Percentiles rank a stretch among this genome's conserved stretches.
phyloP scores from a whole-genome alignment of 2,797 vertebrate genomes.

The Malurus splendens region DNA sequence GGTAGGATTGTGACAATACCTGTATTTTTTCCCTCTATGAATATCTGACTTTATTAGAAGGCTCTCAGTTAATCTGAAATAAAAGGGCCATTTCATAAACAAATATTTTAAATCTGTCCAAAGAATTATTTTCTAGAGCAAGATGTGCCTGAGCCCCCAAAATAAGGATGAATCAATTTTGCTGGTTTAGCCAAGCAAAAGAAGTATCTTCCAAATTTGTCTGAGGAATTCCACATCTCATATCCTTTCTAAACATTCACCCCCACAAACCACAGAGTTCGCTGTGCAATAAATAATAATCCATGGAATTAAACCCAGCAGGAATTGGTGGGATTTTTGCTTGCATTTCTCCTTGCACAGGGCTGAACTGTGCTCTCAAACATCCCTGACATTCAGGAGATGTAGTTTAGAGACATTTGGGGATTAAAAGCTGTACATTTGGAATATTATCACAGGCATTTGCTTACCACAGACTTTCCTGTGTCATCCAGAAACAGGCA shows the following conservation, averaged over 20 bases:
- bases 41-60: neutral
- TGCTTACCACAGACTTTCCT: neutral
- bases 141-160: neutral
- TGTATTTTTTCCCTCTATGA: accelerated
- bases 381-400: neutral
- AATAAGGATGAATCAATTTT: neutral
- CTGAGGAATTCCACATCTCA: neutral
- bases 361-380: neutral
- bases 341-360: neutral
- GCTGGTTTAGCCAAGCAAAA: neutral
- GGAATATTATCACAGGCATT: neutral
- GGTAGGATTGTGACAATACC: neutral
- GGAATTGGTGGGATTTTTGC: neutral
- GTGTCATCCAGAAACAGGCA: neutral
- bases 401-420: neutral
- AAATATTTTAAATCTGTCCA: neutral
- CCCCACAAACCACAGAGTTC: neutral
- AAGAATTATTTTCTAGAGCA: neutral
- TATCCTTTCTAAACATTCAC: neutral
- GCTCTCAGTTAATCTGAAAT: neutral
- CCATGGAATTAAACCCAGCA: neutral
- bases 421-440: neutral
- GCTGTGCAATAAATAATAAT: neutral
- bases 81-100: neutral
- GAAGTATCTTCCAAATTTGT: neutral